phyloP scores from a whole-genome alignment of 2,797 vertebrate species.

The Mastacembelus armatus region DNA sequence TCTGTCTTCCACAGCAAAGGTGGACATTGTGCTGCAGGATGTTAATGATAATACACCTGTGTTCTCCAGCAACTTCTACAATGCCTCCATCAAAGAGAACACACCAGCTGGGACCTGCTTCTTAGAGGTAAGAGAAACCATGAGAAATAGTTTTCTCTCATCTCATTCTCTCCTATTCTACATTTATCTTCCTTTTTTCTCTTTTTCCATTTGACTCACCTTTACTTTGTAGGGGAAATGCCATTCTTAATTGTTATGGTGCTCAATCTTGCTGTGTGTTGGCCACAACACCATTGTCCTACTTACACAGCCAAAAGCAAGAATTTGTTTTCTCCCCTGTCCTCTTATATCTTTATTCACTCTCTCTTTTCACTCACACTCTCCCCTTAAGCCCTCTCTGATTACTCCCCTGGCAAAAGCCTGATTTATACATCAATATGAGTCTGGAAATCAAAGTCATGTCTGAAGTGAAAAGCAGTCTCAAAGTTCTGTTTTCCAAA shows the following conservation, averaged over 20 bases:
- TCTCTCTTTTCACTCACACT: slow-evolving; percentile 40
- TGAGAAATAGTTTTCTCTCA: not conserved
- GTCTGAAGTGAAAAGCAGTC: slow-evolving; percentile 45
- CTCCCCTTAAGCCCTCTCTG: slow-evolving; percentile 47
- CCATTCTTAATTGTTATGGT: slow-evolving; percentile 43
- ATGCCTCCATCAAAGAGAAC: slow-evolving; percentile 92
- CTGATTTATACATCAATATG: slow-evolving; percentile 61
- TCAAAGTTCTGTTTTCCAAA: slow-evolving; percentile 37
- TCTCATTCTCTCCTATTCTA: not conserved
- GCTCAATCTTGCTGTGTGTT: slow-evolving; percentile 51
- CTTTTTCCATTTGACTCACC: slow-evolving; percentile 8
- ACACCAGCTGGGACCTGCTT: slow-evolving; percentile 93
- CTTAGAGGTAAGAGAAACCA: slow-evolving; percentile 87
- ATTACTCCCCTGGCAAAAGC: slow-evolving; percentile 58
- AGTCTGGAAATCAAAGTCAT: slow-evolving; percentile 57
- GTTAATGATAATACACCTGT: slow-evolving; percentile 94
- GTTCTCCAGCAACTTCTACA: slow-evolving; percentile 92
- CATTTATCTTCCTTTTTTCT: slow-evolving; percentile 17
- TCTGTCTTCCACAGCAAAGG: slow-evolving; percentile 90
- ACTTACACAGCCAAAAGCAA: slow-evolving; percentile 62
- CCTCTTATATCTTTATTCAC: slow-evolving; percentile 55
- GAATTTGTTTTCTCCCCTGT: slow-evolving; percentile 47
- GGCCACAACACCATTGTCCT: slow-evolving; percentile 50
- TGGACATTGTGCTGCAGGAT: slow-evolving; percentile 92
- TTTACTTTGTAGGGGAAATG: slow-evolving; percentile 33